Evolutionary conservation across 2,113 vertebrate genomes (phyloP).

Genomic region (Cromileptes altivelis): DNA sequence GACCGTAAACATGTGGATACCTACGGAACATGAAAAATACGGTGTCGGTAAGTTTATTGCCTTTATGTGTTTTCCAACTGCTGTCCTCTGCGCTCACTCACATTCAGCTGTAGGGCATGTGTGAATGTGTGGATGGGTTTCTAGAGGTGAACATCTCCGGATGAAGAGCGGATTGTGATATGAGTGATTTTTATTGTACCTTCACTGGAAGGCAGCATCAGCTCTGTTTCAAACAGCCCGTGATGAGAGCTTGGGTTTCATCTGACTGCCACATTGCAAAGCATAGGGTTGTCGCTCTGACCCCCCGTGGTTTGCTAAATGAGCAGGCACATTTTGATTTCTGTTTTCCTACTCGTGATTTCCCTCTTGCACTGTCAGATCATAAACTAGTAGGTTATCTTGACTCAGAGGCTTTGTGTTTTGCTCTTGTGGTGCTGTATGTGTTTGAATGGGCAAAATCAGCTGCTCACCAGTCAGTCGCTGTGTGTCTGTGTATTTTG

Average conservation of each 20-base stretch:
- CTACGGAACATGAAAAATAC: constrained; percentile 97
- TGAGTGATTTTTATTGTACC: not conserved
- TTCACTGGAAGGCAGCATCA: constrained; percentile 20
- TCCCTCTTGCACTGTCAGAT: not conserved
- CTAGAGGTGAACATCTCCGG: constrained; percentile 11
- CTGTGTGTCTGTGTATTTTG: constrained; percentile 13
- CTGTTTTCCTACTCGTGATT: not conserved
- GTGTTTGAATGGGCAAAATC: constrained; percentile 49
- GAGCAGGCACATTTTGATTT: constrained; percentile 24
- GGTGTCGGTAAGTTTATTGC: constrained; percentile 93
- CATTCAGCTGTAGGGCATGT: constrained; percentile 39
- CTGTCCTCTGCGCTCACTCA: constrained; percentile 42
- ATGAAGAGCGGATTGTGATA: not conserved
- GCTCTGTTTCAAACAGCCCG: constrained; percentile 28
- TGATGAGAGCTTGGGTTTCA: constrained; percentile 51
- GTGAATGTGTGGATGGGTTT: constrained; percentile 15
- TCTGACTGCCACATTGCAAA: constrained; percentile 72
- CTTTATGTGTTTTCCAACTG: constrained; percentile 44
- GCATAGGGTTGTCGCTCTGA: constrained; percentile 51
- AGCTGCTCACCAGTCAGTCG: constrained; percentile 27
- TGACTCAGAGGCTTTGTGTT: constrained; percentile 21
- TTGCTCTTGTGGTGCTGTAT: constrained; percentile 15
- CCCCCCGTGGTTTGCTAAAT: constrained; percentile 52
- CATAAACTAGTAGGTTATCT: constrained; percentile 1
- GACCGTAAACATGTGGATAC: constrained; percentile 93